These are phyloP conservation scores for Barbus barbus DNA, from an alignment of 2,113 vertebrate genomes.

Conservation along the genomic window DNA sequence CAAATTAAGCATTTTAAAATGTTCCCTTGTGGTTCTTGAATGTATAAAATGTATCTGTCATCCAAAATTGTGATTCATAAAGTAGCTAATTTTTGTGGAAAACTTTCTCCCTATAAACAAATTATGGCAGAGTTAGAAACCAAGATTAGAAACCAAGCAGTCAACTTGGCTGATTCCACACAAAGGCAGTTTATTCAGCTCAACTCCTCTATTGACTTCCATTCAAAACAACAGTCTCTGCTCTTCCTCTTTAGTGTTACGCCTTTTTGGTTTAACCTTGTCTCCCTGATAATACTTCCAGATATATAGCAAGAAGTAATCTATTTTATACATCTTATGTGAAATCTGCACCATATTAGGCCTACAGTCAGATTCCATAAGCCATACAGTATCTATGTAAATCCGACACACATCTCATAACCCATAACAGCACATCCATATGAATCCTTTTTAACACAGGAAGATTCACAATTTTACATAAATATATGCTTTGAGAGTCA, in stretches of 20 bases:
- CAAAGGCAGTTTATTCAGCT: not conserved
- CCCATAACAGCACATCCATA: not conserved
- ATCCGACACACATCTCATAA: not conserved
- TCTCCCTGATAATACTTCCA: not conserved
- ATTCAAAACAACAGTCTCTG: constrained; percentile 1
- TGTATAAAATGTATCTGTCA: not conserved
- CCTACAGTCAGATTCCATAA: not conserved
- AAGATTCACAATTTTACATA: not conserved
- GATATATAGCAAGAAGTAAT: not conserved
- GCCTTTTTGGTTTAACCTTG: not conserved
- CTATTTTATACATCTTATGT: not conserved
- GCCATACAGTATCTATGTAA: not conserved
- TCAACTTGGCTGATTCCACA: not conserved
- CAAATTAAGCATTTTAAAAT: not conserved
- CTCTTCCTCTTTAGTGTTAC: not conserved
- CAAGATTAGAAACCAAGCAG: not conserved
- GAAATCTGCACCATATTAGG: not conserved
- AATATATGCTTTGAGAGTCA: not conserved
- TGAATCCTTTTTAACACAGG: not conserved
- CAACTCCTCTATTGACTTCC: constrained; percentile 3
- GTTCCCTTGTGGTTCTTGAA: not conserved
- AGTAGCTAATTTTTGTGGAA: too few species aligned
- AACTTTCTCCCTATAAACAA: not conserved
- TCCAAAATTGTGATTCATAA: not conserved
- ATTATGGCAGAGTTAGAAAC: too few species aligned